These are phyloP conservation scores for Sminthurinus aureus DNA, from an alignment of 2,888 invertebrate genomes.

Conservation along the genomic window DNA sequence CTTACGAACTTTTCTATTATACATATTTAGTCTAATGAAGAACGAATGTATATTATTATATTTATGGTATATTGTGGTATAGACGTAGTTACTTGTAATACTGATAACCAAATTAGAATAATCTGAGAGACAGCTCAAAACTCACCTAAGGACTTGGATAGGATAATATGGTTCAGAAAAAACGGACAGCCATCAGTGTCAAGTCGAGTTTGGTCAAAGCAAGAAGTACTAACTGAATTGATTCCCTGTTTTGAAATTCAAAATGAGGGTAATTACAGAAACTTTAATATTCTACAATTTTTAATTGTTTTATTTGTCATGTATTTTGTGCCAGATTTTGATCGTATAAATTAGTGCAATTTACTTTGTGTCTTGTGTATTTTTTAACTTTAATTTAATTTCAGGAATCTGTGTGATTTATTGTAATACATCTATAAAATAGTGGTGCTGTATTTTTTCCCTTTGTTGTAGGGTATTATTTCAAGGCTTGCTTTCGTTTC, in stretches of 20 bases:
- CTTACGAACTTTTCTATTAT: too few species aligned
- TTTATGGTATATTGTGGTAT: too few species aligned
- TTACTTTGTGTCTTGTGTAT: not conserved
- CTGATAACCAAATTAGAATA: not conserved
- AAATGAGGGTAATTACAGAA: slow-evolving; percentile 28
- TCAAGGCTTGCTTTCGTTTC: slow-evolving; percentile 5
- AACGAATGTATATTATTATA: too few species aligned
- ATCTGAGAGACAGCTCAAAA: not conserved
- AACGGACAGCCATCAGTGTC: slow-evolving; percentile 31
- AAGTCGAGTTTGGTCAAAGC: slow-evolving; percentile 19
- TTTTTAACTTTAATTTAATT: not conserved
- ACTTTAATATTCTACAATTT: not conserved
- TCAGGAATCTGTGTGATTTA: not conserved
- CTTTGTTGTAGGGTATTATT: slow-evolving; percentile 2
- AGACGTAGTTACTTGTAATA: not conserved
- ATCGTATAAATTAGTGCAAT: not conserved
- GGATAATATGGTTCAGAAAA: not conserved
- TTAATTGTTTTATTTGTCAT: not conserved
- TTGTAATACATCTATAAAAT: not conserved
- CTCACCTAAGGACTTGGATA: not conserved
- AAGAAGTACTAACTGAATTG: slow-evolving; percentile 20
- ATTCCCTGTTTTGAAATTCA: not conserved
- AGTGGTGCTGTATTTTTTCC: not conserved
- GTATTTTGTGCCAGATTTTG: not conserved
- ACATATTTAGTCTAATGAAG: too few species aligned